A percentile compares a stretch with the other conserved stretches of the same genome.
These are phyloP conservation scores for Cathartes aura DNA, from an alignment of 2,113 vertebrate species.

Conservation along the genomic window DNA sequence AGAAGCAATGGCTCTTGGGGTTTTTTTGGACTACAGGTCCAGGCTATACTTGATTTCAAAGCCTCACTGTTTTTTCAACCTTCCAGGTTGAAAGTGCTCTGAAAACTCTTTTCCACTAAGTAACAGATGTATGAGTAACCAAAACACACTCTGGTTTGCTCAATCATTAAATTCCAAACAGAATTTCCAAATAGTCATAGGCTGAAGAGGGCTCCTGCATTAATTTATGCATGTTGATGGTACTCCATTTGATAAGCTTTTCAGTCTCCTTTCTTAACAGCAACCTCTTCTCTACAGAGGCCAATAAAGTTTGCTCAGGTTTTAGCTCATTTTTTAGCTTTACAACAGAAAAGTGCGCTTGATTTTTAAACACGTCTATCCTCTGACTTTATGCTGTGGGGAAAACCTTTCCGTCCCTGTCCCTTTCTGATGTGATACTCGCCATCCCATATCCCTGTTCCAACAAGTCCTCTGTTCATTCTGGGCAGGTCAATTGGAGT, in stretches of 20 bases:
- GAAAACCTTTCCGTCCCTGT: neutral
- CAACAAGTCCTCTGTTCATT: neutral
- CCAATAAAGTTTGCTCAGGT: neutral
- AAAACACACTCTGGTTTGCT: neutral
- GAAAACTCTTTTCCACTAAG: neutral
- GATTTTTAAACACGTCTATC: neutral
- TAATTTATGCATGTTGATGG: neutral
- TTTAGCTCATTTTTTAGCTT: neutral
- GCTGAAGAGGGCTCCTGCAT: neutral
- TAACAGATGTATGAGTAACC: neutral
- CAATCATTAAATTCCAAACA: neutral
- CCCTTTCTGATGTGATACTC: neutral
- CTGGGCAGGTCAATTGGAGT: neutral
- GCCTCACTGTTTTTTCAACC: neutral
- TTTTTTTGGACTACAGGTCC: neutral
- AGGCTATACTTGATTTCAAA: neutral
- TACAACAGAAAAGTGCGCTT: neutral
- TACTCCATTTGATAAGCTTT: neutral
- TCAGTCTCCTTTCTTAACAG: neutral
- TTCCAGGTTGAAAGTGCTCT: neutral
- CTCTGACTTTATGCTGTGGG: neutral
- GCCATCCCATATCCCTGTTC: neutral
- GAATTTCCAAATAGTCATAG: neutral
- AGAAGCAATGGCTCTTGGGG: neutral
- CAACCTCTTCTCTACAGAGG: neutral